Percentiles rank a stretch among this genome's conserved stretches.
These are phyloP conservation scores for Pseudoatta argentina DNA, from an alignment of 1,140 invertebrate genomes.

Conservation along the genomic window DNA sequence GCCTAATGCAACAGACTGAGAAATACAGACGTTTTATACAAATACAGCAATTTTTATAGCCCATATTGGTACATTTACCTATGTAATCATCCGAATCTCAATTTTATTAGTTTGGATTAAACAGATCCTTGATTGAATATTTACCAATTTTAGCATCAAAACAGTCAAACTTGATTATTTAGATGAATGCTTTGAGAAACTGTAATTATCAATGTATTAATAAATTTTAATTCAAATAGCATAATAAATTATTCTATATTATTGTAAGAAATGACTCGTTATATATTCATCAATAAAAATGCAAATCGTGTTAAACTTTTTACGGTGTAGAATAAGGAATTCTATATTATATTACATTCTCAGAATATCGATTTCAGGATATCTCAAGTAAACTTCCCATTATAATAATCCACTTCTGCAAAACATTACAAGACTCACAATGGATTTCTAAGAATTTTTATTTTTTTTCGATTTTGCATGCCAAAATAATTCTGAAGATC, in stretches of 20 bases:
- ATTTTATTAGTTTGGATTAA: neutral
- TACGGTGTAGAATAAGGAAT: neutral
- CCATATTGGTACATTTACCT: neutral
- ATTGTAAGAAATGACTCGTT: neutral
- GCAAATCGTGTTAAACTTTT: neutral
- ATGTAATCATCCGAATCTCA: neutral
- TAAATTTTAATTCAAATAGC: neutral
- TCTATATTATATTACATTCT: neutral
- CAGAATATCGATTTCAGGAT: constrained; percentile 1
- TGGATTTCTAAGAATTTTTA: constrained; percentile 15
- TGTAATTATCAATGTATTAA: neutral
- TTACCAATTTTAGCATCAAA: neutral
- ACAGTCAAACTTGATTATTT: neutral
- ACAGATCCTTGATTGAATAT: neutral
- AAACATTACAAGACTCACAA: neutral
- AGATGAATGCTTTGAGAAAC: neutral
- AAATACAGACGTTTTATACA: neutral
- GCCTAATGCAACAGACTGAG: neutral
- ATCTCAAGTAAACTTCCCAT: neutral
- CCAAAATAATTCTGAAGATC: neutral
- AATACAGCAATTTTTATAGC: constrained; percentile 1
- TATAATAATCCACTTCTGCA: constrained; percentile 1
- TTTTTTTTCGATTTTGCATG: neutral
- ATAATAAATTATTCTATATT: neutral
- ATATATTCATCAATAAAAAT: neutral